A percentile compares a stretch with the other conserved stretches of the same genome.
phyloP scores from a whole-genome alignment of 2,113 vertebrate species.

The Orcinus orca region DNA sequence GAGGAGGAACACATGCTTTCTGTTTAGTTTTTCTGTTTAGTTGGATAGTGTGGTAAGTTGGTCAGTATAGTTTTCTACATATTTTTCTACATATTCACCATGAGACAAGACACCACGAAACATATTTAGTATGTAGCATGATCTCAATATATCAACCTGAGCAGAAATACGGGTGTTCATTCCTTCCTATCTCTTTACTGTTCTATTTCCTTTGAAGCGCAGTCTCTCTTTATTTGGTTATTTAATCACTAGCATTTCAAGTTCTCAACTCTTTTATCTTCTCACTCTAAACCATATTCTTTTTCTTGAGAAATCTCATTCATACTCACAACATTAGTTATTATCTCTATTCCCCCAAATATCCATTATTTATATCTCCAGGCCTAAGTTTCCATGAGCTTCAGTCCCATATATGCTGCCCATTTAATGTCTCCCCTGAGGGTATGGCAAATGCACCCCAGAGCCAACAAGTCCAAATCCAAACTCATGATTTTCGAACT shows the following conservation, averaged over 20 bases:
- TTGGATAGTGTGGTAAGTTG: background rate
- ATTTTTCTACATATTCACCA: background rate
- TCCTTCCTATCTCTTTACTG: background rate
- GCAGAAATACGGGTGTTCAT: background rate
- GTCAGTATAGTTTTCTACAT: background rate
- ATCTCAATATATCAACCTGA: background rate
- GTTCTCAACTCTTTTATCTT: background rate
- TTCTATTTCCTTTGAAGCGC: background rate
- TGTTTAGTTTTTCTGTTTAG: background rate
- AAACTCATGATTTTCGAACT: background rate
- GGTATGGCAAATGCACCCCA: background rate
- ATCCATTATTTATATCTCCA: background rate
- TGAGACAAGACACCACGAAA: background rate
- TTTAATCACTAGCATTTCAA: constrained; percentile 22
- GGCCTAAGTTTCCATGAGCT: background rate
- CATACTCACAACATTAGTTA: background rate
- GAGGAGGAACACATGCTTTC: background rate
- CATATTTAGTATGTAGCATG: background rate
- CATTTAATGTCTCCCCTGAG: background rate
- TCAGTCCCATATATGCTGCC: background rate
- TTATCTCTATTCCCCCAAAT: background rate
- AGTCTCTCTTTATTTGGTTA: background rate
- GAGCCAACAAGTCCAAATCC: background rate
- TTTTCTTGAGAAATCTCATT: constrained; percentile 2
- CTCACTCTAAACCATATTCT: background rate